A percentile compares a stretch with the other conserved stretches of the same genome.
These are phyloP conservation scores for Anthonomus grandis DNA, from an alignment of 1,140 invertebrate genomes.

Conservation along the genomic window DNA sequence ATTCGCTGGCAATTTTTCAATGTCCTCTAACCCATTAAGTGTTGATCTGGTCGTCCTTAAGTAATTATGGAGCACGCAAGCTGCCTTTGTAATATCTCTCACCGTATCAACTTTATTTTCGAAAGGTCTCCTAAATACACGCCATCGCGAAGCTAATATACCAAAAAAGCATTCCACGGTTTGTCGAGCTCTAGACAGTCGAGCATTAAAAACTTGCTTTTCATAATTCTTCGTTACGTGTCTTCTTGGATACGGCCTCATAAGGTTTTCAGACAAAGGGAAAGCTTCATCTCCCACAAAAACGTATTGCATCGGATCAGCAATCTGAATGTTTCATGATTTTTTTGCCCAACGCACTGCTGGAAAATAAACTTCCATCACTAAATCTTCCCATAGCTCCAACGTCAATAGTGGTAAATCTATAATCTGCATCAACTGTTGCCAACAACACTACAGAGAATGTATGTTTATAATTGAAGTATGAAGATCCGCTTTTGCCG, in stretches of 20 bases:
- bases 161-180: constrained; percentile 2
- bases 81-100: too few relatives aligned
- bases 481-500: constrained; percentile 40
- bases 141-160: constrained; percentile 19
- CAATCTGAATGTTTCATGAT: constrained; percentile 10
- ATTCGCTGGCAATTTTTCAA: too few relatives aligned
- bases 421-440: constrained; percentile 48
- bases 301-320: constrained; percentile 41
- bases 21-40: too few relatives aligned
- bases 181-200: too few relatives aligned
- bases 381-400: constrained; percentile 47
- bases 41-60: too few relatives aligned
- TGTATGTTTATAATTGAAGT: constrained; percentile 49
- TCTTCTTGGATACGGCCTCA: constrained; percentile 49
- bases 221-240: constrained; percentile 30
- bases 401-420: constrained; percentile 48
- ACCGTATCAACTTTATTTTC: constrained; percentile 44
- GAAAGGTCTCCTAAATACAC: constrained; percentile 41
- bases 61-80: too few relatives aligned
- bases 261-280: constrained; percentile 45
- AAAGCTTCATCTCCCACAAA: constrained; percentile 53
- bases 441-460: constrained; percentile 51
- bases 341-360: constrained; percentile 16
- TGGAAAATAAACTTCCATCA: constrained; percentile 34
- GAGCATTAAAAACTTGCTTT: too few relatives aligned